A percentile compares a stretch with the other conserved stretches of the same genome.
phyloP scores from a whole-genome alignment of 1,140 invertebrate genomes.

The Drosophila takahashii region DNA sequence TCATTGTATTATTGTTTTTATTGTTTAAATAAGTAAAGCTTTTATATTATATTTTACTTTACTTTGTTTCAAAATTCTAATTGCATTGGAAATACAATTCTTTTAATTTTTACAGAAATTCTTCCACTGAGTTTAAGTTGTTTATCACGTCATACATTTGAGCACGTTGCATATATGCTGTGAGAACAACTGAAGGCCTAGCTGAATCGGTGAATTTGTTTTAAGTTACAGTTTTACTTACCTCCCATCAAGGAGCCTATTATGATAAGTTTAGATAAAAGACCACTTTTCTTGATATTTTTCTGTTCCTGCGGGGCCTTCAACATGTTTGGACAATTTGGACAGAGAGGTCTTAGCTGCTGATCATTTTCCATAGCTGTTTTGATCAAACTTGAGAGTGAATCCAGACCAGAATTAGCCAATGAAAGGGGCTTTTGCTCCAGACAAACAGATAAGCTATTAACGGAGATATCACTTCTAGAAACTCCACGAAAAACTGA shows the following conservation, averaged over 20 bases:
- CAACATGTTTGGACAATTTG: neutral
- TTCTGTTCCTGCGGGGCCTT: too few relatives aligned
- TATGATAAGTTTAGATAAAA: neutral
- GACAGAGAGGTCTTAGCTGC: neutral
- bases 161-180: conserved; percentile 5
- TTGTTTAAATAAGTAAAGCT: too few relatives aligned
- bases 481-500: conserved; percentile 15
- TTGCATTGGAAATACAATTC: too few relatives aligned
- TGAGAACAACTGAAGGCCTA: neutral
- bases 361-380: neutral
- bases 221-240: neutral
- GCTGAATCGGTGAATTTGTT: neutral
- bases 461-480: neutral
- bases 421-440: conserved; percentile 2
- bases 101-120: too few relatives aligned
- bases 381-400: neutral
- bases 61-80: too few relatives aligned
- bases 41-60: too few relatives aligned
- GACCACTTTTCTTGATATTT: neutral
- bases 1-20: too few relatives aligned
- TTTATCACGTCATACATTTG: neutral
- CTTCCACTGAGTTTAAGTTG: neutral
- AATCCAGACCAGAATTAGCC: neutral
- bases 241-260: conserved; percentile 2
- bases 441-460: neutral